A percentile compares a stretch with the other conserved stretches of the same genome.
These are phyloP conservation scores for Eulemur mongoz DNA, from an alignment of 2,797 vertebrate species.

Conservation along the genomic window DNA sequence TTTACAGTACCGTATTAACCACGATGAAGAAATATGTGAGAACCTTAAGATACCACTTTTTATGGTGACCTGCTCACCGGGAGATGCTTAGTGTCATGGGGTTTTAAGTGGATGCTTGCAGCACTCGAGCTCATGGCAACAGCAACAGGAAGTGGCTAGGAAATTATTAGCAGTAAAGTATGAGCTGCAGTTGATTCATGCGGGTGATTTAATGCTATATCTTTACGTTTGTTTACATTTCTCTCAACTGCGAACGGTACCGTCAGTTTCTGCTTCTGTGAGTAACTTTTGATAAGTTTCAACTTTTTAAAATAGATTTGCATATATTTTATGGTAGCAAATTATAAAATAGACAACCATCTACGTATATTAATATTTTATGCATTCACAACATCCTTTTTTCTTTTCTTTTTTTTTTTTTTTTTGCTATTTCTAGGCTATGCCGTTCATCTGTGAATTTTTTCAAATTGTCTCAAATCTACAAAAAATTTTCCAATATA, in stretches of 20 bases:
- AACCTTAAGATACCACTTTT: not conserved
- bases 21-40: not conserved
- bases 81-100: not conserved
- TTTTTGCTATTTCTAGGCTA: not conserved
- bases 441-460: not conserved
- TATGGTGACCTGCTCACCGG: not conserved
- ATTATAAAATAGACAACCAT: not conserved
- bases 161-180: not conserved
- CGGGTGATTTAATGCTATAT: not conserved
- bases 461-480: not conserved
- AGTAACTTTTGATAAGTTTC: not conserved
- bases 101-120: not conserved
- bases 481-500: not conserved
- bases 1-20: not conserved
- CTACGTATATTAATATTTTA: not conserved
- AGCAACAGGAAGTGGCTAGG: not conserved
- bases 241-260: not conserved
- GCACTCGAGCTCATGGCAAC: not conserved
- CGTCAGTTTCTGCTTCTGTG: rapidly evolving
- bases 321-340: not conserved
- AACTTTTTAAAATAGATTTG: not conserved
- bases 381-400: not conserved
- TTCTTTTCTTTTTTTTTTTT: not conserved
- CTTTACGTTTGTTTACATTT: not conserved
- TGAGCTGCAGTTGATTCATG: not conserved